phyloP scores from a whole-genome alignment of 2,888 invertebrate genomes.

The Abrostola triplasia region DNA sequence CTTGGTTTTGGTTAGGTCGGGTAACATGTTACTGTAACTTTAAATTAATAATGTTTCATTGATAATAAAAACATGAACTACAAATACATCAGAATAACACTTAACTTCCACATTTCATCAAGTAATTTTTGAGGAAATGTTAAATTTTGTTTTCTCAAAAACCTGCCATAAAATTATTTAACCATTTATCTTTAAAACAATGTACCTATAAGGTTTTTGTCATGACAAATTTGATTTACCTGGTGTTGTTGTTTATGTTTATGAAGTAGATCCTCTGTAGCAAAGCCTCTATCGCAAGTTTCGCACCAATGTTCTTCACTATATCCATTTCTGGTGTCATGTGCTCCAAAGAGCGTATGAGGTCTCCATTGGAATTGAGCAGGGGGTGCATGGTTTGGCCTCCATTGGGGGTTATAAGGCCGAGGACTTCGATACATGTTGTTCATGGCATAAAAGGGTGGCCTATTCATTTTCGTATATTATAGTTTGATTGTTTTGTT shows the following conservation, averaged over 20 bases:
- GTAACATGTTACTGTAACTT: too few relatives aligned
- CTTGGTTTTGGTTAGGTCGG: too few relatives aligned
- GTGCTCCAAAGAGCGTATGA: conserved; percentile 36
- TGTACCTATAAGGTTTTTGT: too few relatives aligned
- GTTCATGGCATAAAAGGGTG: conserved; percentile 43
- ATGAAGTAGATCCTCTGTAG: conserved; percentile 87
- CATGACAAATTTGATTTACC: conserved; percentile 59
- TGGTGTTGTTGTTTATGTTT: conserved; percentile 93
- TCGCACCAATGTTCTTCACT: conserved; percentile 90
- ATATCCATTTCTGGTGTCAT: conserved; percentile 33
- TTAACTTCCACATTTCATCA: too few relatives aligned
- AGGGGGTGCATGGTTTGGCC: conserved; percentile 38
- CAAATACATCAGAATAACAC: too few relatives aligned
- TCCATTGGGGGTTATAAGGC: conserved; percentile 53
- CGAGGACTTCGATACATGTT: conserved; percentile 41
- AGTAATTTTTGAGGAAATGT: too few relatives aligned
- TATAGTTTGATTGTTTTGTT: neutral
- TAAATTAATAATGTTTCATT: too few relatives aligned
- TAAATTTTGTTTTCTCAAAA: too few relatives aligned
- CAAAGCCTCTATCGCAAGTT: conserved; percentile 94
- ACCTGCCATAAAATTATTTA: too few relatives aligned
- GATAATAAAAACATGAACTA: too few relatives aligned
- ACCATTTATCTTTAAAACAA: too few relatives aligned
- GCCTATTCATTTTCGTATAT: conserved; percentile 49
- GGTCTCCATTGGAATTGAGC: conserved; percentile 33